A percentile compares a stretch with the other conserved stretches of the same genome.
Evolutionary conservation across 2,888 invertebrate species (phyloP).

Genomic region (Calameuta pallipes): DNA sequence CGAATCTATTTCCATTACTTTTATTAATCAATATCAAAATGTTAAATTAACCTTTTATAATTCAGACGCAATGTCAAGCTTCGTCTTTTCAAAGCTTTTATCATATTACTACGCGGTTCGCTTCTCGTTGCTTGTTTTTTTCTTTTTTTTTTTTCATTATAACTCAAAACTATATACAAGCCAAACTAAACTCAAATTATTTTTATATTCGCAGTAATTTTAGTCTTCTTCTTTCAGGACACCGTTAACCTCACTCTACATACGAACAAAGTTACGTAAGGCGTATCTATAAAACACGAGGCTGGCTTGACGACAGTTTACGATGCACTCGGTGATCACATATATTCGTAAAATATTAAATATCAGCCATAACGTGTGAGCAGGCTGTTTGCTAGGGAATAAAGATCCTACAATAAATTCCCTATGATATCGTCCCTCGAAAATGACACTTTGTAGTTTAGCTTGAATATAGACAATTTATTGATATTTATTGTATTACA

Average conservation of each 20-base stretch:
- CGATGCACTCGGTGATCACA: not conserved
- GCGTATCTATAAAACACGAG: not conserved
- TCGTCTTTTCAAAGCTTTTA: not conserved
- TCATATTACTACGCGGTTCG: not conserved
- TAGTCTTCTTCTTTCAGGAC: not conserved
- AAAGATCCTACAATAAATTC: not conserved
- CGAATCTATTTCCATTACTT: not conserved
- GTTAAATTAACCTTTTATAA: not conserved
- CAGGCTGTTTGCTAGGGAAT: not conserved
- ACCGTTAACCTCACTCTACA: not conserved
- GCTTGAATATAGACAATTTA: not conserved
- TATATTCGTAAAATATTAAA: slow-evolving; percentile 1
- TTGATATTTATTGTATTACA: too few relatives aligned
- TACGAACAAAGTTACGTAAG: not conserved
- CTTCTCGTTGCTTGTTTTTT: not conserved
- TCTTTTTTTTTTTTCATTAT: not conserved
- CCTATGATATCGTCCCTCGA: not conserved
- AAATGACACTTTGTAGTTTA: not conserved
- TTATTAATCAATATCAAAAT: not conserved
- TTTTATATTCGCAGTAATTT: not conserved
- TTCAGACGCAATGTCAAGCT: not conserved
- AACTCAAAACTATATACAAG: not conserved
- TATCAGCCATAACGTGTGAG: not conserved
- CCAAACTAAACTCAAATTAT: not conserved
- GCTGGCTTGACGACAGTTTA: not conserved